Percentiles rank a stretch among this genome's conserved stretches.
phyloP scores from a whole-genome alignment of 2,113 vertebrate species.

The Eudyptes chrysolophus region DNA sequence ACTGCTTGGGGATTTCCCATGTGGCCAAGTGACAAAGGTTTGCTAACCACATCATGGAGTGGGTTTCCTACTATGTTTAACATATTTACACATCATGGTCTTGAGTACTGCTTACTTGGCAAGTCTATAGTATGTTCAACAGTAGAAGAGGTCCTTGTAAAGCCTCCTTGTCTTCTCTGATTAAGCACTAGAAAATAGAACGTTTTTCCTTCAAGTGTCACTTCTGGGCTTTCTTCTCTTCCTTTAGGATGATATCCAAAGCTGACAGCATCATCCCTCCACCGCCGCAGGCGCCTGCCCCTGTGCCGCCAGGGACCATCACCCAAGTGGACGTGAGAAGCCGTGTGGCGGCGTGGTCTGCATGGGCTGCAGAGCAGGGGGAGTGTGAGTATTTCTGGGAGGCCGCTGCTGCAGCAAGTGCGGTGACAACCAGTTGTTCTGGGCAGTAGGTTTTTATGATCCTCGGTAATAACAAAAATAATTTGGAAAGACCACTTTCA shows the following conservation, averaged over 20 bases:
- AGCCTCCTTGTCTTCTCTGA: neutral
- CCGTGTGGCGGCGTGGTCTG: slow-evolving; percentile 87
- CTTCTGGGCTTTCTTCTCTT: neutral
- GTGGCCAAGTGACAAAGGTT: neutral
- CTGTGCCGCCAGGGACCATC: slow-evolving; percentile 79
- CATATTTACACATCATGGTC: neutral
- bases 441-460: neutral
- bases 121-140: fast-evolving
- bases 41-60: neutral
- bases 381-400: slow-evolving; percentile 80
- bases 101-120: neutral
- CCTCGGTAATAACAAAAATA: fast-evolving
- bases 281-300: slow-evolving; percentile 86
- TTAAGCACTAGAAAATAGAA: neutral
- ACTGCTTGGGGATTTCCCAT: neutral
- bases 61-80: neutral
- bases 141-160: neutral
- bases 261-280: slow-evolving; percentile 87
- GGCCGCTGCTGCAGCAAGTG: fast-evolving
- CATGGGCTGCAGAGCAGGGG: slow-evolving; percentile 85
- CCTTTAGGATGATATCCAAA: slow-evolving; percentile 86
- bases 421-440: fast-evolving
- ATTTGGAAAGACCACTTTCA: fast-evolving
- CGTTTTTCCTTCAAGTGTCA: neutral
- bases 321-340: slow-evolving; percentile 84